Evolutionary conservation across 2,797 vertebrate species (phyloP), one percentile per base, ranked within the genome.

Genomic region (Oophaga sylvatica): DNA sequence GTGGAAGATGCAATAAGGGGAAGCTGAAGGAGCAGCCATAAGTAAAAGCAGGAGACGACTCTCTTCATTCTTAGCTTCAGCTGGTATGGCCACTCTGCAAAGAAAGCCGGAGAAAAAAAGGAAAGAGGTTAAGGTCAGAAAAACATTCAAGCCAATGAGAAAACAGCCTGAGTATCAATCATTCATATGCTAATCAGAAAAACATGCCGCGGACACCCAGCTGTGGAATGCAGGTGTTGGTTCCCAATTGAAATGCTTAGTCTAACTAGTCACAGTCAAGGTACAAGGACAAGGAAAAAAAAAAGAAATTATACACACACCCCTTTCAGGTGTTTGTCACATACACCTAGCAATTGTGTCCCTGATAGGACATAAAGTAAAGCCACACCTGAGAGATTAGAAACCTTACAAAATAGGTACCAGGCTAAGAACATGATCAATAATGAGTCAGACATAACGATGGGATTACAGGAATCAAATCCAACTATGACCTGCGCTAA

Each of bases 11-110:
- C 93, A 90, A 90, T 91, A 84, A 86, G 85, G 88, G 59, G 95
- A 91, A 92, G 91, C 90, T 93, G 94, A 70, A 94, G 91, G 41
- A 95, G 89, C 87, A 95, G 92, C 92, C 94, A 93, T 87, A 95
- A 90, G 67, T 91, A 90, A 89, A 95, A 90, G 90, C 89, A 94
- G 87, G 90, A 92, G 0, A 89, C 67, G 87, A 92, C 79, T 0
- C 17, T 81, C 83, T 92, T 93, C 94, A 94, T 94, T 84, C 90
- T 91, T 90, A 19, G 0, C 87, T 62, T 91, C 67, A 91, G 85
- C 71, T 83, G 81, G 90, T 91, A 92, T 93, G 92, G 19, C 85
- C 86, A 84, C 89, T 91, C 94, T 94, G 92, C 15, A 87, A 91
- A 87, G 84, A 90, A 90, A 91, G 84, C 91, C 63, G 92, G 80